Base-by-base conservation (phyloP, 2,113 vertebrate species). In the Progne subis region DNA sequence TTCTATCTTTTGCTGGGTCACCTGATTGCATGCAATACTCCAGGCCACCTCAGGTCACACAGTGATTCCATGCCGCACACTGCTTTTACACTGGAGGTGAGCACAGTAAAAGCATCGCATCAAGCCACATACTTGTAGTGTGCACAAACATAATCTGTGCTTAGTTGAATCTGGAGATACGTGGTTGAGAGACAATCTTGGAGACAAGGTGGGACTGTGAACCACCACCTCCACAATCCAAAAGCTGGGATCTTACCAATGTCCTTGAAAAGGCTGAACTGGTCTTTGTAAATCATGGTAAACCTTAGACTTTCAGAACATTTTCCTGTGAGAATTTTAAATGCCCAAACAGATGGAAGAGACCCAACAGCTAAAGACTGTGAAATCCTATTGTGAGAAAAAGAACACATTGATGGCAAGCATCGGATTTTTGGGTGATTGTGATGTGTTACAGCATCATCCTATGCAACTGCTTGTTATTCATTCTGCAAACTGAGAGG, bases 131-230 rank as follows among this genome's bases (percentile, higher is more conserved):
- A 12, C 12, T 55, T 31, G 17, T 63, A 12, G 19, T 56, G 6
- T 72, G 31, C 7, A 5, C 32, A 44, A 23, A 13, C 16, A n/a
- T 20, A 34, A 83, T n/a, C 43, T 18, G 11, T 68, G 9, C 8
- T 82, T 43, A 47, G 16, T 28, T 31, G 7, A 21, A 29, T 44
- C 59, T 68, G 24, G 21, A 46, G 39, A n/a, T 57, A 15, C 55
- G 41, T 0, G 0, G 14, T 37, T 37, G 37, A 37, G 37, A 37
- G 37, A 37, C 37, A 37, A 37, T 37, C 37, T 37, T 37, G 37
- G 37, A 37, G 37, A 37, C 37, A 68, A 60, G 5, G 18, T 39
- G 15, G 18, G 43, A 39, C 24, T 77, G 21, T 77, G 26, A 78
- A 34, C 43, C 3, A 6, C 26, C 13, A 44, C 14, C 2, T 14